A percentile compares a stretch with the other conserved stretches of the same genome.
Evolutionary conservation across 2,888 invertebrate species (phyloP).

Genomic region (Macrophya annulata): DNA sequence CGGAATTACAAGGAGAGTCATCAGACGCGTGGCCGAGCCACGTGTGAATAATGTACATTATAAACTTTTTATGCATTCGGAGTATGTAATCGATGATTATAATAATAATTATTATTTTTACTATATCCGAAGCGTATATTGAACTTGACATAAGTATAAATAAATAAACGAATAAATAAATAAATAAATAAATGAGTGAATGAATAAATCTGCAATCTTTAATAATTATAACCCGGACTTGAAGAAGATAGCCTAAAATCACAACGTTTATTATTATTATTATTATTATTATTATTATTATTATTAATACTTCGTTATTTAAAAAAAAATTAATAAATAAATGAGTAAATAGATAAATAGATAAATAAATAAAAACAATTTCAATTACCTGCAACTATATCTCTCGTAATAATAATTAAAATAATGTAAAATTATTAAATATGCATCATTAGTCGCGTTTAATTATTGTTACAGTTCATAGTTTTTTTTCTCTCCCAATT

Average conservation of each 20-base stretch:
- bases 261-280: neutral
- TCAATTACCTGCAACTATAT: neutral
- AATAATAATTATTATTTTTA: neutral
- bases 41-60: neutral
- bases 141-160: neutral
- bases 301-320: neutral
- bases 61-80: neutral
- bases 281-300: too few species aligned
- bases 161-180: neutral
- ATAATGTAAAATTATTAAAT: too few species aligned
- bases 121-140: too few species aligned
- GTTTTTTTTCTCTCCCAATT: too few species aligned
- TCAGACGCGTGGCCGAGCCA: constrained; percentile 54
- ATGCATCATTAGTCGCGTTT: too few species aligned
- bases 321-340: neutral
- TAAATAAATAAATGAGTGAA: neutral
- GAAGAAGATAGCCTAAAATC: neutral
- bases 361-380: neutral
- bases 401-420: too few species aligned
- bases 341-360: neutral
- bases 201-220: neutral
- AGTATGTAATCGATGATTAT: neutral
- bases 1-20: constrained; percentile 56
- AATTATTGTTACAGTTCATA: too few species aligned
- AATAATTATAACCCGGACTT: neutral